Conservation (phyloP, 2,888 invertebrate genomes). For the Bursaphelenchus okinawaensis region DNA sequence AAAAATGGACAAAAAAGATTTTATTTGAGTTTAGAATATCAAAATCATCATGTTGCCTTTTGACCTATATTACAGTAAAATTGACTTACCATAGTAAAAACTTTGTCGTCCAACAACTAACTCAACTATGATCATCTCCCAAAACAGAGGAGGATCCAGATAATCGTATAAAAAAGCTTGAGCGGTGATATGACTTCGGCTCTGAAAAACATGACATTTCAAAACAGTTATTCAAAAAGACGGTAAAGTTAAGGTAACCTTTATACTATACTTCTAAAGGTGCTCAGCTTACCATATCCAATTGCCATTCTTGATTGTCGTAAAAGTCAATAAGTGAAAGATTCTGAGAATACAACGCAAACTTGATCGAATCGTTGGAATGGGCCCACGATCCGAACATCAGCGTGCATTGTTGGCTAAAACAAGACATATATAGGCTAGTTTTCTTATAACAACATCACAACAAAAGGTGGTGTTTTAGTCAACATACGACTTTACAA, state of each 20-base stretch:
- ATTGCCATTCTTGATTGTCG: conserved; percentile 57
- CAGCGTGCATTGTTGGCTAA: conserved; percentile 48
- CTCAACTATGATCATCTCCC: conserved; percentile 56
- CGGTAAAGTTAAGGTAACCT: no score
- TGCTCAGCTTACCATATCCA: conserved; percentile 37
- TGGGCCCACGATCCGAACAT: conserved; percentile 57
- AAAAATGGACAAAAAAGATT: no score
- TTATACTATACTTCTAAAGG: neutral
- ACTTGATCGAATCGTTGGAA: conserved; percentile 56
- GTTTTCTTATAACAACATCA: neutral
- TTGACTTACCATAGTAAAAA: conserved; percentile 54
- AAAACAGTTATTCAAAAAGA: conserved; percentile 9
- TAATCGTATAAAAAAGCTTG: conserved; percentile 54
- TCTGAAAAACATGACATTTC: conserved; percentile 25
- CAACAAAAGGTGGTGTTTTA: neutral
- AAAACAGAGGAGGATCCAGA: conserved; percentile 53
- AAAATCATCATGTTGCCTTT: no score
- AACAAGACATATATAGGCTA: no score
- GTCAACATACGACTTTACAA: no score
- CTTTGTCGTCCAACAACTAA: conserved; percentile 51
- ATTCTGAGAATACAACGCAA: conserved; percentile 48
- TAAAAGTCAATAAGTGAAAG: conserved; percentile 55
- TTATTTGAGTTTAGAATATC: no score
- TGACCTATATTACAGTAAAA: no score
- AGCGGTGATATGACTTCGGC: conserved; percentile 44